phyloP scores from a whole-genome alignment of 2,888 invertebrate species.

The Chaitophorus viminalis region DNA sequence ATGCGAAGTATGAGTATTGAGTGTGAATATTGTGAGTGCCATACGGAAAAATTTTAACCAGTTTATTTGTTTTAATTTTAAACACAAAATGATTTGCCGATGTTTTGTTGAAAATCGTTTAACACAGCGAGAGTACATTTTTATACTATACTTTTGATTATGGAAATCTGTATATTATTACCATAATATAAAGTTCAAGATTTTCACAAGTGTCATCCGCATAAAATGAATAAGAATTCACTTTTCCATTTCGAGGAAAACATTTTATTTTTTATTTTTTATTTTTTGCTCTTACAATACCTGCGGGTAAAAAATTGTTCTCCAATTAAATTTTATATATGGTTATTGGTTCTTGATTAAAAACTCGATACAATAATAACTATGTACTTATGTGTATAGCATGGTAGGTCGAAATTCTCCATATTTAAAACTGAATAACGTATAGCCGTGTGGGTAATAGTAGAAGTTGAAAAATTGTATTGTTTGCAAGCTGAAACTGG shows the following conservation, averaged over 20 bases:
- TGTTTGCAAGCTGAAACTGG: no score
- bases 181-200: conserved; percentile 5
- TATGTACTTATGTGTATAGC: no score
- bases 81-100: background rate
- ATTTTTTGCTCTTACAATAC: background rate
- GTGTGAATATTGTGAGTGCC: no score
- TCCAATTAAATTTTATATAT: background rate
- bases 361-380: background rate
- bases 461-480: no score
- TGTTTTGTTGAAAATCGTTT: background rate
- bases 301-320: background rate
- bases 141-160: background rate
- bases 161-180: background rate
- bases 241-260: background rate
- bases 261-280: no score
- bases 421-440: no score
- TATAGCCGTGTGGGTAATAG: no score
- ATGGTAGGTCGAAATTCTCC: no score
- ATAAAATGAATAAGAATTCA: conserved; percentile 12
- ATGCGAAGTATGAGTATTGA: no score
- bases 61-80: background rate
- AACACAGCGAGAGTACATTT: background rate
- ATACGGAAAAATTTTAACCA: no score
- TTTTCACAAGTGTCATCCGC: background rate
- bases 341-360: background rate